Percentiles rank a stretch among this genome's conserved stretches.
phyloP scores from a whole-genome alignment of 2,888 invertebrate species.

The Lasioglossum figueresi region DNA sequence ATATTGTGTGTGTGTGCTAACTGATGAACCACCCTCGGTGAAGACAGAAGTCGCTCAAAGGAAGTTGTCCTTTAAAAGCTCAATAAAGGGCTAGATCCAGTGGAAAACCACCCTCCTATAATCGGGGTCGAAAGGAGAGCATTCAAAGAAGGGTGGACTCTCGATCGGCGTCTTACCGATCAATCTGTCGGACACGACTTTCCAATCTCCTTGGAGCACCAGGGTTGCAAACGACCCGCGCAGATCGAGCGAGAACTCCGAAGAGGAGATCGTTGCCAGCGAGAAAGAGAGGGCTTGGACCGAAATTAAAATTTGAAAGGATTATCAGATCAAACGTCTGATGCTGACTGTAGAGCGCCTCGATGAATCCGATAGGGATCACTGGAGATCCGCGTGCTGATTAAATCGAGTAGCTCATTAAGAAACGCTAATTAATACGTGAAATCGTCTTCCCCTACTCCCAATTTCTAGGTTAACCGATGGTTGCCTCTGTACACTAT shows the following conservation, averaged over 20 bases:
- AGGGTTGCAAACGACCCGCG: constrained; percentile 18
- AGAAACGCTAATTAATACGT: constrained; percentile 10
- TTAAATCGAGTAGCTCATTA: constrained; percentile 27
- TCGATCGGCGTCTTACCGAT: constrained; percentile 39
- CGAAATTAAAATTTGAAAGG: constrained; percentile 54
- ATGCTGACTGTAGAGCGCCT: constrained; percentile 37
- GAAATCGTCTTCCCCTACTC: background rate
- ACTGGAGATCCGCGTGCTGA: constrained; percentile 2
- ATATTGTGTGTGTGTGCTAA: background rate
- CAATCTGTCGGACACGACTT: constrained; percentile 57
- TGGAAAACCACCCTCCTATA: background rate
- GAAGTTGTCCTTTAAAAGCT: constrained; percentile 6
- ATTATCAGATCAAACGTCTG: constrained; percentile 58
- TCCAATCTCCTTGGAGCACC: constrained; percentile 43
- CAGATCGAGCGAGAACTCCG: constrained; percentile 19
- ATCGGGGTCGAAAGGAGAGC: constrained; percentile 20
- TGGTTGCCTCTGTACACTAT: too few relatives aligned
- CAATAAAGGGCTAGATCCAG: background rate
- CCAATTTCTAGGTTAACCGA: background rate
- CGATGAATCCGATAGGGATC: constrained; percentile 28
- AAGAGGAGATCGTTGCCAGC: constrained; percentile 27
- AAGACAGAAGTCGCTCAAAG: background rate
- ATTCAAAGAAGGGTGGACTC: constrained; percentile 36
- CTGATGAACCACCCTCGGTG: background rate
- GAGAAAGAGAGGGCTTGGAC: constrained; percentile 37